These are phyloP conservation scores for Rhagoletis zephyria DNA, from an alignment of 1,140 invertebrate species.

Conservation along the genomic window DNA sequence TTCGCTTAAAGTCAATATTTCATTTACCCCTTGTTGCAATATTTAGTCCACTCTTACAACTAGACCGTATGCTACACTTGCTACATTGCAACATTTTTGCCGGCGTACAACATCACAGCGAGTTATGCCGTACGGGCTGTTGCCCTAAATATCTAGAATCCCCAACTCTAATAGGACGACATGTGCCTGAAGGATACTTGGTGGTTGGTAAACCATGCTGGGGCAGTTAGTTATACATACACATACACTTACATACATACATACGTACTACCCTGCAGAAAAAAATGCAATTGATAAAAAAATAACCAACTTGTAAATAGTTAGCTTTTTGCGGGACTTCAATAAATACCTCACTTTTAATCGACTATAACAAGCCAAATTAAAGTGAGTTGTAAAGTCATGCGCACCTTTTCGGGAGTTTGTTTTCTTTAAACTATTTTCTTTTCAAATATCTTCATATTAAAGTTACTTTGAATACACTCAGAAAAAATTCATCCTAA, in stretches of 20 bases:
- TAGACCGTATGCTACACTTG: conserved; percentile 28
- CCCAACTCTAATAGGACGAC: not conserved
- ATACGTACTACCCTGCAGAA: too few relatives aligned
- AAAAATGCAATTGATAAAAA: too few relatives aligned
- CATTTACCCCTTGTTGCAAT: not conserved
- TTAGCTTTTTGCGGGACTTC: too few relatives aligned
- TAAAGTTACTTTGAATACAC: too few relatives aligned
- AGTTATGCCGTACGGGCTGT: not conserved
- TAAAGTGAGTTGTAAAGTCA: too few relatives aligned
- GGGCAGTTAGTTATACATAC: not conserved
- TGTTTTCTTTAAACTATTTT: too few relatives aligned
- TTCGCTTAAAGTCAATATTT: not conserved
- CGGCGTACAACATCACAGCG: not conserved
- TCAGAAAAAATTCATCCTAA: too few relatives aligned
- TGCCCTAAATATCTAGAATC: conserved; percentile 20
- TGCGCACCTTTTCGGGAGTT: too few relatives aligned
- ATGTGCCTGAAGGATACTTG: not conserved
- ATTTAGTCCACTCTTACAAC: conserved; percentile 22
- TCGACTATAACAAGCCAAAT: too few relatives aligned
- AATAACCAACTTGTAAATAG: too few relatives aligned
- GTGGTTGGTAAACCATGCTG: not conserved
- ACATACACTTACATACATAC: not conserved
- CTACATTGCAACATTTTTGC: not conserved
- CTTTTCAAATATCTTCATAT: too few relatives aligned
- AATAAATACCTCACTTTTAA: too few relatives aligned